phyloP scores from a whole-genome alignment of 1,140 invertebrate genomes.

The Oppia nitens region DNA sequence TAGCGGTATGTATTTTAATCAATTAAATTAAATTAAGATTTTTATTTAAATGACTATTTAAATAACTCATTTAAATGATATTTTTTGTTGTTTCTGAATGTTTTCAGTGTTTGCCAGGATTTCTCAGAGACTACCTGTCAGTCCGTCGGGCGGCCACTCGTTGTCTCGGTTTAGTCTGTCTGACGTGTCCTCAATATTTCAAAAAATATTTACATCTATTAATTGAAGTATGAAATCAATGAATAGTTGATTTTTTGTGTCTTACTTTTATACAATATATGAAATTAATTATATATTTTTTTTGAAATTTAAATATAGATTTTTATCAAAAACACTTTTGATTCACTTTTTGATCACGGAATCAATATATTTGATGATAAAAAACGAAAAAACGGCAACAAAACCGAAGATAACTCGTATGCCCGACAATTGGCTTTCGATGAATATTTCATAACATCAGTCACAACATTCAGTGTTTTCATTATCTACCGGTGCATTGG shows the following conservation, averaged over 20 bases:
- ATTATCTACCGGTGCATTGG: too few species aligned
- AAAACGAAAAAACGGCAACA: not conserved
- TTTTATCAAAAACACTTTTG: not conserved
- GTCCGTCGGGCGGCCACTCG: not conserved
- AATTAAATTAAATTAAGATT: not conserved
- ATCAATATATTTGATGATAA: constrained; percentile 5
- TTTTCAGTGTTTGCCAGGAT: not conserved
- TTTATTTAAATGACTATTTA: not conserved
- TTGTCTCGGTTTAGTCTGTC: constrained; percentile 1
- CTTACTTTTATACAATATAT: not conserved
- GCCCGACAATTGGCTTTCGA: not conserved
- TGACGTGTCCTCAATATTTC: not conserved
- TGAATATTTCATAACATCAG: not conserved
- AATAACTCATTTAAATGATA: not conserved
- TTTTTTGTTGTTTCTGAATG: not conserved
- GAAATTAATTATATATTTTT: not conserved
- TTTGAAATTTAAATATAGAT: not conserved
- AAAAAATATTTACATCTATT: not conserved
- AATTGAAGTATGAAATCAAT: not conserved
- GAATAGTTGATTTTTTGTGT: not conserved
- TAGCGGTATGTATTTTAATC: not conserved
- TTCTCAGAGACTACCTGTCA: not conserved
- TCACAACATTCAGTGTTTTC: too few species aligned
- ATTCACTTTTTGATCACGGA: constrained; percentile 10
- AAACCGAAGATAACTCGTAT: not conserved